Evolutionary conservation across 1,140 invertebrate genomes (phyloP).

Genomic region (Galendromus occidentalis): DNA sequence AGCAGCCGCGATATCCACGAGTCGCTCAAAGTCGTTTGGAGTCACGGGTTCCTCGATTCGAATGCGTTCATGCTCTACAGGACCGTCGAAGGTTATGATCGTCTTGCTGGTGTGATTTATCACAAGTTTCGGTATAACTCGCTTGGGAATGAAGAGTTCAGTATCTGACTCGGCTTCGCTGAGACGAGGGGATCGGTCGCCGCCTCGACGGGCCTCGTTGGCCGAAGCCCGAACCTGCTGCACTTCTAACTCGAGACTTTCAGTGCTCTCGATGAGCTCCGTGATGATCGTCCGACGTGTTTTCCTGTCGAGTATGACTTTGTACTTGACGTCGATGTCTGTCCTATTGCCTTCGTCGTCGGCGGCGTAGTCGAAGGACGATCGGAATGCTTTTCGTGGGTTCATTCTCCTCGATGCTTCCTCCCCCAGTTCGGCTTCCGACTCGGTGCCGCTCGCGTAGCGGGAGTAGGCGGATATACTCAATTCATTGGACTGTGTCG

Average conservation of each 20-base stretch:
- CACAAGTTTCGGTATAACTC: conserved; percentile 6
- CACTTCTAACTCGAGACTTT: background rate
- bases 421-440: background rate
- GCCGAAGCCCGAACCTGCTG: background rate
- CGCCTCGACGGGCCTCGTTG: too few relatives aligned
- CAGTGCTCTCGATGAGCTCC: background rate
- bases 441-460: background rate
- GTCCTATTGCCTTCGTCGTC: background rate
- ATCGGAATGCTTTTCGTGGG: background rate
- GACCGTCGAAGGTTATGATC: background rate
- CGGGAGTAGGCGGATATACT: conserved; percentile 5
- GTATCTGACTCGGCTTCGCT: background rate
- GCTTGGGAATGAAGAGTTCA: background rate
- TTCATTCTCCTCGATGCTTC: background rate
- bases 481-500: background rate
- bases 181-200: background rate
- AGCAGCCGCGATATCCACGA: background rate
- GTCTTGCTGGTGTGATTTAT: background rate
- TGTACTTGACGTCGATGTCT: background rate
- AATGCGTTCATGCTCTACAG: background rate
- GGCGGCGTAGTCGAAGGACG: background rate
- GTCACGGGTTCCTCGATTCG: background rate
- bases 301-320: background rate
- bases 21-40: background rate
- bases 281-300: background rate